Evolutionary conservation across 2,113 vertebrate species (phyloP).

Genomic region (Ptyas mucosa): DNA sequence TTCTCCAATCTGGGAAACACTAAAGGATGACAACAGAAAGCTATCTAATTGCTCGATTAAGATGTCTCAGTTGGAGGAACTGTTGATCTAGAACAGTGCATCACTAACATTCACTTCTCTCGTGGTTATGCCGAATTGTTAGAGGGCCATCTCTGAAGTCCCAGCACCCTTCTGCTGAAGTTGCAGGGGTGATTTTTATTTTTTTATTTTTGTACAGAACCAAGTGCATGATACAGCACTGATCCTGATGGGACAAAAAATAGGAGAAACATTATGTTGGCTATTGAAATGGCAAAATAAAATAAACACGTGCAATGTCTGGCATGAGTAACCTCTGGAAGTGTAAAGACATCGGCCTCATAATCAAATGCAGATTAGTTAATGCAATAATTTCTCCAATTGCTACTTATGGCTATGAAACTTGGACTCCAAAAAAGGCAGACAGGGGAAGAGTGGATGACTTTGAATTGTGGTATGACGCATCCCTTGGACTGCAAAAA

Average conservation of each 20-base stretch:
- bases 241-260: constrained; percentile 2
- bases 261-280: background rate
- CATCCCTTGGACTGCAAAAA: background rate
- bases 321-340: background rate
- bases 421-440: background rate
- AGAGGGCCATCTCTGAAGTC: constrained; percentile 39
- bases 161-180: constrained; percentile 13
- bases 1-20: constrained; percentile 68
- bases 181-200: background rate
- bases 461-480: background rate
- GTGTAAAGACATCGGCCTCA: background rate
- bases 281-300: background rate
- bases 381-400: background rate
- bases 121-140: constrained; percentile 66
- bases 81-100: constrained; percentile 74
- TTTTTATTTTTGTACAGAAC: background rate
- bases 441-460: background rate
- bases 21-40: constrained; percentile 55
- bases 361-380: background rate
- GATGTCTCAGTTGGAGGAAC: constrained; percentile 71
- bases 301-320: background rate
- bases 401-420: background rate
- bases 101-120: constrained; percentile 70
- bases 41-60: constrained; percentile 78
- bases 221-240: constrained; percentile 14